Evolutionary conservation across 2,888 invertebrate genomes (phyloP).

Genomic region (Rosalia funebris): DNA sequence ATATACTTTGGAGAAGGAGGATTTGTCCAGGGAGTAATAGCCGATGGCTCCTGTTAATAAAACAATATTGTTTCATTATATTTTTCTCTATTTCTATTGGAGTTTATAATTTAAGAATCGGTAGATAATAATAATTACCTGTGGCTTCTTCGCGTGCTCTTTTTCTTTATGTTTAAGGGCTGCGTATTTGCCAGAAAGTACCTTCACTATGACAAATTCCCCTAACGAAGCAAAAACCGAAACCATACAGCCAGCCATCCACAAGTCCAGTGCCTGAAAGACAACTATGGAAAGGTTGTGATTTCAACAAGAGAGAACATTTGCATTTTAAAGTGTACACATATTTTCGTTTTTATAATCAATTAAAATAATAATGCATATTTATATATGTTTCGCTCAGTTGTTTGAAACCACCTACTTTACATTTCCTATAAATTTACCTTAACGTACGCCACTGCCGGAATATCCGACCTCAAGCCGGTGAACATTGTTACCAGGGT

Average conservation of each 20-base stretch:
- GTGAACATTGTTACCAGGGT: slow-evolving; percentile 89
- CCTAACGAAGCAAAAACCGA: slow-evolving; percentile 85
- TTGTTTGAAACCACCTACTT: too few species aligned
- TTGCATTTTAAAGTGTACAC: too few species aligned
- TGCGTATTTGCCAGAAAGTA: slow-evolving; percentile 80
- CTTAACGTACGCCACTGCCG: slow-evolving; percentile 88
- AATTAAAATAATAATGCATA: too few species aligned
- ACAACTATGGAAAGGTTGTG: neutral
- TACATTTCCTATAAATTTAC: slow-evolving; percentile 63
- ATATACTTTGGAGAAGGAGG: slow-evolving; percentile 35
- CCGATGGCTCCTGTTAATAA: neutral
- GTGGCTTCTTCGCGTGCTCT: neutral
- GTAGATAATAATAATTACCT: too few species aligned
- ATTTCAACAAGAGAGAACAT: too few species aligned
- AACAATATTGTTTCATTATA: too few species aligned
- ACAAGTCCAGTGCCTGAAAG: slow-evolving; percentile 77
- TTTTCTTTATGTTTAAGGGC: slow-evolving; percentile 68
- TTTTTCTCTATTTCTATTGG: too few species aligned
- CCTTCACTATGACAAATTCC: slow-evolving; percentile 86
- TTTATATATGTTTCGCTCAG: too few species aligned
- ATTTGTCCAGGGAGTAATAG: slow-evolving; percentile 45
- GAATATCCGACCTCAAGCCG: slow-evolving; percentile 82
- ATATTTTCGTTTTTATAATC: too few species aligned
- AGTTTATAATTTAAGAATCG: too few species aligned
- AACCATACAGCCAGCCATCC: slow-evolving; percentile 92